A percentile compares a stretch with the other conserved stretches of the same genome.
Conservation (phyloP, 2,888 invertebrate species). For the Pterostichus madidus region DNA sequence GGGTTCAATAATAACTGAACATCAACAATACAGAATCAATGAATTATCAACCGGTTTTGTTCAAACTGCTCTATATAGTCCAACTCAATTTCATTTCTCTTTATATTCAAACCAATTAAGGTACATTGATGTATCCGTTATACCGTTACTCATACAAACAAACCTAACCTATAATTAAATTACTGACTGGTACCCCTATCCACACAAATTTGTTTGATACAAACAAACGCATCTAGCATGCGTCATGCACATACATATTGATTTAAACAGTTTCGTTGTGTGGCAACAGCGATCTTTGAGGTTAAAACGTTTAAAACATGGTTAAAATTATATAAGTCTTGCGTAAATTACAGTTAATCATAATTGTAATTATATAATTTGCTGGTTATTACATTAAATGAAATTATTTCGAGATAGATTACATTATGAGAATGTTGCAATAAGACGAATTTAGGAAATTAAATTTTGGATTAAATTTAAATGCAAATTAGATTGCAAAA, state of each 20-base stretch:
- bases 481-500: constrained; percentile 35
- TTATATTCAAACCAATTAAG: no score
- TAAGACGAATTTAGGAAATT: constrained; percentile 22
- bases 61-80: no score
- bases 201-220: neutral
- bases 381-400: constrained; percentile 22
- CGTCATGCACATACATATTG: neutral
- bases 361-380: constrained; percentile 24
- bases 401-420: neutral
- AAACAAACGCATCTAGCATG: constrained; percentile 5
- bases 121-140: no score
- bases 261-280: neutral
- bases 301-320: constrained; percentile 12
- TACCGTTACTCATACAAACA: neutral
- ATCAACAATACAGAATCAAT: no score
- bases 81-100: no score
- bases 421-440: constrained; percentile 22
- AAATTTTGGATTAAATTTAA: constrained; percentile 11
- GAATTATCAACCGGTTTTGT: no score
- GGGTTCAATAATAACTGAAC: no score
- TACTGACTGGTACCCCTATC: constrained; percentile 5
- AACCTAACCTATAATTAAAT: neutral
- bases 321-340: constrained; percentile 32
- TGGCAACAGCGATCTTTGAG: constrained; percentile 8
- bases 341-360: constrained; percentile 34